Conservation (phyloP, 2,113 vertebrate species). For the Blennius ocellaris region DNA sequence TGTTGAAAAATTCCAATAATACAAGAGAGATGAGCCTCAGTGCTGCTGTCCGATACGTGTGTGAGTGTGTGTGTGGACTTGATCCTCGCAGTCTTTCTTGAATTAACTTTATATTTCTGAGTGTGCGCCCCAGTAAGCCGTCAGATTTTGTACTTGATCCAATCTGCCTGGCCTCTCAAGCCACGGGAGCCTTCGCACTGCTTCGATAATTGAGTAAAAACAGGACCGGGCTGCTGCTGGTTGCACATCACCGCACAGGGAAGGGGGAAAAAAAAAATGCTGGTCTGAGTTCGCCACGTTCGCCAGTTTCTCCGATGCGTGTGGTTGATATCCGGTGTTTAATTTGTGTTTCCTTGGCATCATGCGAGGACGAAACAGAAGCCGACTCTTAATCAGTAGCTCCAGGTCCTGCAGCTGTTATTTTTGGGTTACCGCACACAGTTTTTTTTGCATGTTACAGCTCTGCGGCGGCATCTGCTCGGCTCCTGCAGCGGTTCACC, state of each 20-base stretch:
- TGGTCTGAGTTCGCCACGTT: not conserved
- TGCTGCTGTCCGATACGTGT: slow-evolving; percentile 3
- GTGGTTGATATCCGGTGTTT: not conserved
- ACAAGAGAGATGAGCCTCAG: slow-evolving; percentile 23
- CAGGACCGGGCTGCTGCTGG: not conserved
- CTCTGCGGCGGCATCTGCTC: slow-evolving; percentile 47
- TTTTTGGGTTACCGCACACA: slow-evolving; percentile 46
- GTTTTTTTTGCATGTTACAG: slow-evolving; percentile 36
- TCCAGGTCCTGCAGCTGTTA: slow-evolving; percentile 59
- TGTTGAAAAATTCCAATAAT: slow-evolving; percentile 26
- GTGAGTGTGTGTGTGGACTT: slow-evolving; percentile 2
- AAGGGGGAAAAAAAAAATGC: not conserved
- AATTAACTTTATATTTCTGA: slow-evolving; percentile 6
- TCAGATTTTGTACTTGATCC: slow-evolving; percentile 20
- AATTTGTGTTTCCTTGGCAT: slow-evolving; percentile 2
- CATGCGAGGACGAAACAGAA: slow-evolving; percentile 40
- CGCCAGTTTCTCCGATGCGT: not conserved
- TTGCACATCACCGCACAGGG: not conserved
- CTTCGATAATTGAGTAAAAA: not conserved
- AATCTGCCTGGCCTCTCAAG: not conserved
- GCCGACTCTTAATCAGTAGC: slow-evolving; percentile 57
- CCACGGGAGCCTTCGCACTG: not conserved
- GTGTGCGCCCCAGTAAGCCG: slow-evolving; percentile 15
- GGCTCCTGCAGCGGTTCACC: slow-evolving; percentile 28
- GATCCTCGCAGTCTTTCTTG: slow-evolving; percentile 16